A percentile compares a stretch with the other conserved stretches of the same genome.
Conservation (phyloP, 2,797 vertebrate genomes). For the Poeciliopsis infans region DNA sequence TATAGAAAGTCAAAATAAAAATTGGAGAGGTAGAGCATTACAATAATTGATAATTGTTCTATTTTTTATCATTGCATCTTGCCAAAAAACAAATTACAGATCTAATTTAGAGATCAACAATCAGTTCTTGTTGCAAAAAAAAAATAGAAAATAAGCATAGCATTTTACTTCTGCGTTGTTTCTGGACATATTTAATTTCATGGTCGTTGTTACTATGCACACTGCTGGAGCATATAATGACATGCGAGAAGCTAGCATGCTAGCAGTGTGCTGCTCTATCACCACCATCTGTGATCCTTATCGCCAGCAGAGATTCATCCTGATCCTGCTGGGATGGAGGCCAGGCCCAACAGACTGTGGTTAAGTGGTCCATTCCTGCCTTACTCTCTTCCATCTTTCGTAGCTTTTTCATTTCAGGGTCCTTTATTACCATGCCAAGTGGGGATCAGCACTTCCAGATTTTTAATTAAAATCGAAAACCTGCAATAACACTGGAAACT, state of each 20-base stretch:
- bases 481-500: constrained; percentile 72
- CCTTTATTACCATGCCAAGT: constrained; percentile 73
- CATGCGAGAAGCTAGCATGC: constrained; percentile 47
- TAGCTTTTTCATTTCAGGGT: constrained; percentile 72
- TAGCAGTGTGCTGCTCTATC: constrained; percentile 41
- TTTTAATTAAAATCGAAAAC: constrained; percentile 82
- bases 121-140: background rate
- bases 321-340: constrained; percentile 46
- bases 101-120: background rate
- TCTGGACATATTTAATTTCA: constrained; percentile 24
- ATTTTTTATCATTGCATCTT: background rate
- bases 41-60: background rate
- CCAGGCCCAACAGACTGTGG: constrained; percentile 59
- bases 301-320: constrained; percentile 53
- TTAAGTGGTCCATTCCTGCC: constrained; percentile 65
- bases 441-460: constrained; percentile 56
- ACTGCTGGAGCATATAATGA: constrained; percentile 30
- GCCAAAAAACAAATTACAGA: background rate
- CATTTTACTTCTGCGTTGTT: background rate
- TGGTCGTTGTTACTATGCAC: constrained; percentile 25
- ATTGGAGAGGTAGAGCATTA: background rate
- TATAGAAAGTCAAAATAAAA: background rate
- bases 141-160: background rate
- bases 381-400: constrained; percentile 73
- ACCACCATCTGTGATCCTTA: constrained; percentile 62